Base-by-base conservation (phyloP, 2,888 invertebrate species). In the Altica lythri region DNA sequence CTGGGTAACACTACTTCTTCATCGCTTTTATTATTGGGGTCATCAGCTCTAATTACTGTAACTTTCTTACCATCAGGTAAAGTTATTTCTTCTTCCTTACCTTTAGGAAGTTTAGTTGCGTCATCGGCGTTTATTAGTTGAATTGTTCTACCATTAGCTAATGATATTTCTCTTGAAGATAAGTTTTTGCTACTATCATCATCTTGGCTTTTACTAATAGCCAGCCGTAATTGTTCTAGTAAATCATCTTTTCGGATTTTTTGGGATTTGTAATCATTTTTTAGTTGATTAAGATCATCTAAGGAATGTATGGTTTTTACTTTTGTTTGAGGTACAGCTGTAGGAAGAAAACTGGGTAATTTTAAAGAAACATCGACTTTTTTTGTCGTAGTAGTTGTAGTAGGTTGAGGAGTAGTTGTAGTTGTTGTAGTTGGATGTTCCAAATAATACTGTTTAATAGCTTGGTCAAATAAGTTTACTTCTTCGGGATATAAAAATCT, bases 111-210 rank as follows among this genome's bases (percentile, higher is more conserved):
- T n/a, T 66, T 49, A 22, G 68, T 65, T 1, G 65, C 60, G 47
- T 68, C 67, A 12, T 56, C 60, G 6, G 69, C 60, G 55, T 66
- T 60, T 51, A 87, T 85, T 0, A 86, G 82, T 76, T 90, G 89
- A 10, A 88, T 84, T 64, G 85, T 86, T 71, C 90, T 87, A 0
- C 90, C 90, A 65, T 88, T 89, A 0, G 85, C 82, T 38, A 90
- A 70, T 4, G 88, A 83, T 43, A 90, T 82, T 70, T 90, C 90
- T 57, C 89, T 81, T 0, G 89, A 86, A 1, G 87, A 83, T 51
- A 86, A 83, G 60, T 89, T 89, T 69, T 84, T 88, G 43, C 82
- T 81, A 22, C 78, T 81, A 30, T 85, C 85, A 65, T 83, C 82
- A n/a, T 77, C 77, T 0, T 84, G 82, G 0, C 84, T 82, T 17